Evolutionary conservation across 2,888 invertebrate genomes (phyloP).

Genomic region (Cosmia pyralina): DNA sequence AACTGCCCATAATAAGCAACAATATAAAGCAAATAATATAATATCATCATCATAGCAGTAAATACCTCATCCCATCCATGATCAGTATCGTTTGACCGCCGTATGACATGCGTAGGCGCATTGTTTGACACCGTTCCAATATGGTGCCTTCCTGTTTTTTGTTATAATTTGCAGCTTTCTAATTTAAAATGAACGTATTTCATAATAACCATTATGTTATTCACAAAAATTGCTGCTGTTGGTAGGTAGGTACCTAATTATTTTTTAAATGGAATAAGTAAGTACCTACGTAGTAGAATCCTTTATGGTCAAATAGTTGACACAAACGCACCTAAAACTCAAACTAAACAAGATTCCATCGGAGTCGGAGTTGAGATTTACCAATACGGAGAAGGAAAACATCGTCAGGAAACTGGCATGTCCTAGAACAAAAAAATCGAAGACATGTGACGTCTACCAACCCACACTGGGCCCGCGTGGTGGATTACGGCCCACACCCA

Average conservation of each 20-base stretch:
- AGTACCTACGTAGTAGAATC: background rate
- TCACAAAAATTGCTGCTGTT: too few species aligned
- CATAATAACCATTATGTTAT: background rate
- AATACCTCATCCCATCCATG: slow-evolving; percentile 8
- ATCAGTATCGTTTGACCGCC: slow-evolving; percentile 25
- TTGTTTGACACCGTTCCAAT: slow-evolving; percentile 27
- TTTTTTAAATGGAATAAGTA: background rate
- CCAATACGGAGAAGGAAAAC: too few species aligned
- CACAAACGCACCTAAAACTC: background rate
- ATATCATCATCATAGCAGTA: background rate
- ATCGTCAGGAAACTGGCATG: too few species aligned
- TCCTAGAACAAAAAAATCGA: too few species aligned
- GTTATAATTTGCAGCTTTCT: slow-evolving; percentile 44
- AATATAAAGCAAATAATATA: too few species aligned
- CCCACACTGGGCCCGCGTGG: too few species aligned
- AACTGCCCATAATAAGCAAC: background rate
- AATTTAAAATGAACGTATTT: slow-evolving; percentile 4
- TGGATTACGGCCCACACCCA: too few species aligned
- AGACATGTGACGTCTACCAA: too few species aligned
- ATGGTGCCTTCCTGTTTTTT: slow-evolving; percentile 45
- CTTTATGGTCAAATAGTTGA: background rate
- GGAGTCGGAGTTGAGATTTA: too few species aligned
- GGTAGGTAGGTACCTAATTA: background rate
- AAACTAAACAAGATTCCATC: background rate
- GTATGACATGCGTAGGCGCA: slow-evolving; percentile 23